phyloP scores from a whole-genome alignment of 37 sponge, comb jelly and placozoan species.

The Oscarella lobularis region DNA sequence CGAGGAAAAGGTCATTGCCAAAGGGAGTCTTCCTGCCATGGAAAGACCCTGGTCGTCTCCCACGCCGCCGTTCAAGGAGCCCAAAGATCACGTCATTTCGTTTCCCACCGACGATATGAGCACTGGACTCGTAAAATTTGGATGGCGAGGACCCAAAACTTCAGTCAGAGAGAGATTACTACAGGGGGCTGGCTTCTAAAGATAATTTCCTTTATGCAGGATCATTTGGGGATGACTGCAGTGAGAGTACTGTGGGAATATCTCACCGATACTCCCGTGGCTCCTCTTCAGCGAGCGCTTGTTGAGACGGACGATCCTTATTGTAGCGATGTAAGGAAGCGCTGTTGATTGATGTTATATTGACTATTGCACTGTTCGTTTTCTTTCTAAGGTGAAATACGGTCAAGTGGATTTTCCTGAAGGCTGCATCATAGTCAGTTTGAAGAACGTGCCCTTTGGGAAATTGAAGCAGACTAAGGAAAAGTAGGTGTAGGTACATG shows the following conservation, averaged over 20 bases:
- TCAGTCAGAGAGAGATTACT: too few relatives aligned
- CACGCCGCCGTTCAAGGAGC: constrained; percentile 32
- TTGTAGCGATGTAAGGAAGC: background rate
- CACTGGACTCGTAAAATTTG: constrained; percentile 43
- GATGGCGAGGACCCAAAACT: constrained; percentile 60
- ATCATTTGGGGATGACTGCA: constrained; percentile 29
- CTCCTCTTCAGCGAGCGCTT: constrained; percentile 73
- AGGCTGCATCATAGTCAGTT: background rate
- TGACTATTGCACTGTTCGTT: too few relatives aligned
- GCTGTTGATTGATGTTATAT: background rate
- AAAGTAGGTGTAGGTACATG: constrained; percentile 6
- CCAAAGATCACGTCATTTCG: constrained; percentile 12
- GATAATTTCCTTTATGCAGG: background rate
- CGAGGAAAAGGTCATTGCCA: constrained; percentile 58
- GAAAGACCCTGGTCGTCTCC: constrained; percentile 73
- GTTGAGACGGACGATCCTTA: constrained; percentile 67
- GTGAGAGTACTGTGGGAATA: constrained; percentile 46
- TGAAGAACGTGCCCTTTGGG: background rate
- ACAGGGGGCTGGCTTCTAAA: too few relatives aligned
- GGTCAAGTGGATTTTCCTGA: background rate
- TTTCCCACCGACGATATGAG: constrained; percentile 68
- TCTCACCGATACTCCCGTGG: constrained; percentile 72
- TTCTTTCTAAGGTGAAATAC: too few relatives aligned
- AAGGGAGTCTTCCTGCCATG: constrained; percentile 54
- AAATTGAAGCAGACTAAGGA: background rate